Percentiles rank a stretch among this genome's conserved stretches.
phyloP scores from a whole-genome alignment of 2,113 vertebrate genomes.

The Carettochelys insculpta region DNA sequence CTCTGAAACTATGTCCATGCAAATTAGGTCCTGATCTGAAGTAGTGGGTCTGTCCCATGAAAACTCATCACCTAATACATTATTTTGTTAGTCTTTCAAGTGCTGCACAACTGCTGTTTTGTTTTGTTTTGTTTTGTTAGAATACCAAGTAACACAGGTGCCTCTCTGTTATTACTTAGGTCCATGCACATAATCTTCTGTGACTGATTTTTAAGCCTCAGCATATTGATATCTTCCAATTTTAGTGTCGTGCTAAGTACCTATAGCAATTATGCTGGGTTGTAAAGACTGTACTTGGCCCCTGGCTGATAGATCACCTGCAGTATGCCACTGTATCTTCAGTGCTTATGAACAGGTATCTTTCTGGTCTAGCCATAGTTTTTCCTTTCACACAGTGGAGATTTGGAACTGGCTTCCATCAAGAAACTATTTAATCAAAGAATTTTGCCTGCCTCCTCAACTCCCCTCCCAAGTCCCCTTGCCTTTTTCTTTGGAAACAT shows the following conservation, averaged over 20 bases:
- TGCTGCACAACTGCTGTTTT: too few species aligned
- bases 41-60: too few species aligned
- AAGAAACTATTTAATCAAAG: not conserved
- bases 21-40: too few species aligned
- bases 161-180: too few species aligned
- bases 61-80: too few species aligned
- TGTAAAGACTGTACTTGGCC: not conserved
- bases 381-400: not conserved
- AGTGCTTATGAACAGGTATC: not conserved
- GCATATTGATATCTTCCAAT: not conserved
- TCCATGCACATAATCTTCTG: not conserved
- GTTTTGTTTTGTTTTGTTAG: too few species aligned
- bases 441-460: not conserved
- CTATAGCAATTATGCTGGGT: not conserved
- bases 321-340: not conserved
- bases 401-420: not conserved
- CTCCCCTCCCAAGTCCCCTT: not conserved
- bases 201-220: not conserved
- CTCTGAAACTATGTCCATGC: not conserved
- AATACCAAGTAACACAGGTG: too few species aligned
- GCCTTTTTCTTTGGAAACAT: not conserved
- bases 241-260: not conserved
- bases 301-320: not conserved
- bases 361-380: not conserved
- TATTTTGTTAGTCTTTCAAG: too few species aligned